These are phyloP conservation scores for Troglohyphantes excavatus DNA, from an alignment of 2,888 invertebrate species.

Conservation along the genomic window DNA sequence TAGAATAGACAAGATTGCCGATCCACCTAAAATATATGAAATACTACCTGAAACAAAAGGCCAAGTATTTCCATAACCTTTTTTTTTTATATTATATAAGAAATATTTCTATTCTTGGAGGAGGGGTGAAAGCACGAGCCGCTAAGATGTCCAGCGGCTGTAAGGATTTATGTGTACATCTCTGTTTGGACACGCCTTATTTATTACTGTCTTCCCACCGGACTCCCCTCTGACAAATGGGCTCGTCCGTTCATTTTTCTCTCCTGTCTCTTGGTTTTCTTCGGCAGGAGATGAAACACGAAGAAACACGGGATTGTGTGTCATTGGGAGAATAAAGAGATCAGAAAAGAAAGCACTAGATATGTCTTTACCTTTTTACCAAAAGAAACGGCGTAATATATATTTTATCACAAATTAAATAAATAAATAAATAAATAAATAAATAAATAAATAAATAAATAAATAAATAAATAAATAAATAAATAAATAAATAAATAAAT, in stretches of 20 bases:
- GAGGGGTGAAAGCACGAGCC: not conserved
- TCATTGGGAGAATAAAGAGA: not conserved
- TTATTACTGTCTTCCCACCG: constrained; percentile 58
- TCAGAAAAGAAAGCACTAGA: not conserved
- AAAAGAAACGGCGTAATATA: too few relatives aligned
- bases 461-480: too few relatives aligned
- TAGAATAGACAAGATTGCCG: too few relatives aligned
- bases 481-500: too few relatives aligned
- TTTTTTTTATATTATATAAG: too few relatives aligned
- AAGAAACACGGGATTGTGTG: not conserved
- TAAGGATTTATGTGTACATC: constrained; percentile 62
- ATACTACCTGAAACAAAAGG: too few relatives aligned
- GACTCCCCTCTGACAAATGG: constrained; percentile 47
- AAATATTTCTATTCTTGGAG: not conserved
- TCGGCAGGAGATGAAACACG: not conserved
- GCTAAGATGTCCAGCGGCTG: not conserved
- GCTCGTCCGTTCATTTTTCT: constrained; percentile 23
- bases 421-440: too few relatives aligned
- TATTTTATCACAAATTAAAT: too few relatives aligned
- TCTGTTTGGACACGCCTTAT: constrained; percentile 61
- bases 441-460: too few relatives aligned
- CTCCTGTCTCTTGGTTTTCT: not conserved
- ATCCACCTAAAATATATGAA: too few relatives aligned
- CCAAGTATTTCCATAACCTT: too few relatives aligned
- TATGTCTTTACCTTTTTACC: too few relatives aligned